A percentile compares a stretch with the other conserved stretches of the same genome.
These are phyloP conservation scores for Cheilosia vulpina DNA, from an alignment of 2,888 invertebrate species.

Conservation along the genomic window DNA sequence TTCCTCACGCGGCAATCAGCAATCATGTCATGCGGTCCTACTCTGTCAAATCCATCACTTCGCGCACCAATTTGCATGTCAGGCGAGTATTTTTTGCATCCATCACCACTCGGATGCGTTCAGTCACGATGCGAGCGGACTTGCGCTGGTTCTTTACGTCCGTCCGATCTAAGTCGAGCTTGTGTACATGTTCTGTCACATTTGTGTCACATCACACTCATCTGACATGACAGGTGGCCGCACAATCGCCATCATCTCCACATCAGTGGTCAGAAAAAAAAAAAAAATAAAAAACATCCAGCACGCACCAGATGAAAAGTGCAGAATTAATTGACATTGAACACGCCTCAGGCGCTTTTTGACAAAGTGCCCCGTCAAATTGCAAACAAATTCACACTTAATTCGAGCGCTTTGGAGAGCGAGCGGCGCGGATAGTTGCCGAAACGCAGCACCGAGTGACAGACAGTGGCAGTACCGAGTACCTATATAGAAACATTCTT, in stretches of 20 bases:
- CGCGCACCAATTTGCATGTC: constrained; percentile 67
- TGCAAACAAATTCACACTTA: constrained; percentile 71
- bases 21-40: constrained; percentile 67
- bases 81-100: constrained; percentile 42
- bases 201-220: constrained; percentile 66
- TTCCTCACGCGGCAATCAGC: constrained; percentile 47
- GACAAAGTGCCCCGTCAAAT: constrained; percentile 71
- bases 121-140: constrained; percentile 36
- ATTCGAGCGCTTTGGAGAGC: constrained; percentile 41
- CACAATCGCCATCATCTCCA: constrained; percentile 50
- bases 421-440: constrained; percentile 31
- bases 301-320: constrained; percentile 28
- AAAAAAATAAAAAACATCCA: neutral
- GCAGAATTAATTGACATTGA: constrained; percentile 68
- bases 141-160: constrained; percentile 52
- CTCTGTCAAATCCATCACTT: constrained; percentile 72
- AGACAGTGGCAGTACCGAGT: constrained; percentile 52
- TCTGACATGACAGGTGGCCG: constrained; percentile 52
- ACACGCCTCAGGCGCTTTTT: constrained; percentile 68
- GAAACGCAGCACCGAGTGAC: constrained; percentile 39
- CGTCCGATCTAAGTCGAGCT: constrained; percentile 65
- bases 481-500: constrained; percentile 56
- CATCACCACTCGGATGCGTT: constrained; percentile 32
- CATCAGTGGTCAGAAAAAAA: constrained; percentile 45
- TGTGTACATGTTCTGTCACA: constrained; percentile 70